phyloP scores from a whole-genome alignment of 2,113 vertebrate species.

The Albula goreensis region DNA sequence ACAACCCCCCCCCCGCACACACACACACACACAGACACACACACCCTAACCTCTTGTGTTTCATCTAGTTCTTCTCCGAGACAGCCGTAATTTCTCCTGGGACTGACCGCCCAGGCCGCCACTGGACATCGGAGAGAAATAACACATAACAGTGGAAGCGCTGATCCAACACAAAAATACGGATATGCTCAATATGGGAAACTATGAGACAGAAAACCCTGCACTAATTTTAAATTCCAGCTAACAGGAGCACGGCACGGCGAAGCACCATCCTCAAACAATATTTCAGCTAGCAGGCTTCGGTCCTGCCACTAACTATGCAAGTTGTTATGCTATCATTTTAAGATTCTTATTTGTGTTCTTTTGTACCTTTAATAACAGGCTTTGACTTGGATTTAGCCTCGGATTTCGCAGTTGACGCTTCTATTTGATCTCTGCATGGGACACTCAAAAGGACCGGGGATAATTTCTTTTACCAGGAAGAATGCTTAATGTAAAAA shows the following conservation, averaged over 20 bases:
- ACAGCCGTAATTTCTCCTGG: conserved; percentile 38
- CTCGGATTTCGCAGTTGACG: conserved; percentile 65
- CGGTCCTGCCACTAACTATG: conserved; percentile 22
- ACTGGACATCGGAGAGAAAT: conserved; percentile 25
- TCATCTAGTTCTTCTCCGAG: conserved; percentile 43
- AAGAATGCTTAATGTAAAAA: conserved; percentile 55
- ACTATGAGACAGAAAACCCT: conserved; percentile 34
- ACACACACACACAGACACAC: too few species aligned
- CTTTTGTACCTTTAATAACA: conserved; percentile 54
- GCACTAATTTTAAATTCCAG: conserved; percentile 43
- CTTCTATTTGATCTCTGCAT: conserved; percentile 52
- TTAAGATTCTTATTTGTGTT: conserved; percentile 41
- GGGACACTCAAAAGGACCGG: conserved; percentile 47
- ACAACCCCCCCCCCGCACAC: neutral
- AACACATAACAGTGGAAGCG: conserved; percentile 6
- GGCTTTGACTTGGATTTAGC: conserved; percentile 46
- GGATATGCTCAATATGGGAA: conserved; percentile 39
- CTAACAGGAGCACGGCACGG: conserved; percentile 28
- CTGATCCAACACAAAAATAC: conserved; percentile 32
- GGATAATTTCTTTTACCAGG: conserved; percentile 60
- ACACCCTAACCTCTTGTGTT: neutral
- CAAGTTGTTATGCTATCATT: conserved; percentile 37
- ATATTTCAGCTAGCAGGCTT: conserved; percentile 26
- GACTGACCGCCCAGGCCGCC: conserved; percentile 31
- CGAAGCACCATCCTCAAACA: conserved; percentile 31